Conservation (phyloP, 2,797 vertebrate genomes). For the Fringilla coelebs region DNA sequence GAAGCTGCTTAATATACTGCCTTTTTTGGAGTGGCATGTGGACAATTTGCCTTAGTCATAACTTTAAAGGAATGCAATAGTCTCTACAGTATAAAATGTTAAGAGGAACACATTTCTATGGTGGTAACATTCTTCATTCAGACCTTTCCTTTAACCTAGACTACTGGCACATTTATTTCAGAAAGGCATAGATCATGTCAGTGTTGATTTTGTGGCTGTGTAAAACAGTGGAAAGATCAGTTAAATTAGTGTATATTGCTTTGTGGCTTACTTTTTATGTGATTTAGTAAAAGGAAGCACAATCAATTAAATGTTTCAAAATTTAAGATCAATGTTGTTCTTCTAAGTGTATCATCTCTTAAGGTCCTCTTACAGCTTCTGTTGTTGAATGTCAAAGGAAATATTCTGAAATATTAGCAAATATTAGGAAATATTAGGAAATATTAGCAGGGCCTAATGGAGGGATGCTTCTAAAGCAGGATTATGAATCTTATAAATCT, state of each 20-base stretch:
- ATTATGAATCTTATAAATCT: background rate
- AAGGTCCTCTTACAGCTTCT: background rate
- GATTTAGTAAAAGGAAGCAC: background rate
- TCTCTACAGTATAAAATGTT: background rate
- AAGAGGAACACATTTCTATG: background rate
- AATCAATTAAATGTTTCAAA: background rate
- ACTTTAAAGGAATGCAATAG: background rate
- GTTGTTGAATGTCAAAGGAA: background rate
- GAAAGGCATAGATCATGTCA: constrained; percentile 3
- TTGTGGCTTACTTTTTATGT: constrained; percentile 27
- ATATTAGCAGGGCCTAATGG: background rate
- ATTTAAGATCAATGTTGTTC: background rate
- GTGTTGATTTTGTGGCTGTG: background rate
- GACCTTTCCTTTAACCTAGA: background rate
- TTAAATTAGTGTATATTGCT: background rate
- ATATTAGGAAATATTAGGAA: too few relatives aligned
- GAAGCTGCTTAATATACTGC: background rate
- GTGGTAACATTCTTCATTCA: background rate
- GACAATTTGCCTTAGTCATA: background rate
- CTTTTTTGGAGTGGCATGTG: constrained; percentile 27
- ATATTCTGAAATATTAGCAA: too few relatives aligned
- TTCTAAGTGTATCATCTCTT: background rate
- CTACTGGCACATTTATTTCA: background rate
- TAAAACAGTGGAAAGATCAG: constrained; percentile 25
- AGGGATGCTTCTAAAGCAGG: background rate